A percentile compares a stretch with the other conserved stretches of the same genome.
These are phyloP conservation scores for Darevskia nairensis DNA, from an alignment of 2,797 vertebrate species.

Conservation along the genomic window DNA sequence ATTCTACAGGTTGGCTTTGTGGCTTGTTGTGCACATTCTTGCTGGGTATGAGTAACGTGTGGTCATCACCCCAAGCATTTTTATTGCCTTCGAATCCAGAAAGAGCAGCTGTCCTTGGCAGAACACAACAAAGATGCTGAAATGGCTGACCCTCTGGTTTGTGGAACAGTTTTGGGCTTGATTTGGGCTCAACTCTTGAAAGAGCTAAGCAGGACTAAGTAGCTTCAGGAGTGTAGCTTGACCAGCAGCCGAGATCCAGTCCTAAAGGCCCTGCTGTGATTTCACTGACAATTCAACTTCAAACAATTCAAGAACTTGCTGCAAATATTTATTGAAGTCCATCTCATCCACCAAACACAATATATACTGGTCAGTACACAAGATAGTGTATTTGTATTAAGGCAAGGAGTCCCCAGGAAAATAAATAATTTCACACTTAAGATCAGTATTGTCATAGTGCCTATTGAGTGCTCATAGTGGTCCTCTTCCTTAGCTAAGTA, in stretches of 20 bases:
- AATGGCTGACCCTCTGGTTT: too few species aligned
- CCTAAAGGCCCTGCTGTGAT: neutral
- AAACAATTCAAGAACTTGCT: neutral
- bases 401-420: neutral
- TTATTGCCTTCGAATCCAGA: too few species aligned
- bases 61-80: too few species aligned
- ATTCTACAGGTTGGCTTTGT: too few species aligned
- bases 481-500: neutral
- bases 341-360: slow-evolving; percentile 1
- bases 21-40: too few species aligned
- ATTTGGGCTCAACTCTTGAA: too few species aligned
- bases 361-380: neutral
- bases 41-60: too few species aligned
- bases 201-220: too few species aligned
- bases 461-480: neutral
- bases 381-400: neutral
- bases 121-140: too few species aligned
- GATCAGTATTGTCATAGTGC: neutral
- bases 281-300: neutral
- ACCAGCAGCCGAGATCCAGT: neutral
- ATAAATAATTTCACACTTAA: neutral
- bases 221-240: neutral
- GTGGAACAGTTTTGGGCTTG: too few species aligned
- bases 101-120: too few species aligned
- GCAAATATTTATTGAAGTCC: slow-evolving; percentile 33